Evolutionary conservation across 2,797 vertebrate genomes (phyloP), one percentile per base, ranked within the genome.

Genomic region (Trachurus trachurus): DNA sequence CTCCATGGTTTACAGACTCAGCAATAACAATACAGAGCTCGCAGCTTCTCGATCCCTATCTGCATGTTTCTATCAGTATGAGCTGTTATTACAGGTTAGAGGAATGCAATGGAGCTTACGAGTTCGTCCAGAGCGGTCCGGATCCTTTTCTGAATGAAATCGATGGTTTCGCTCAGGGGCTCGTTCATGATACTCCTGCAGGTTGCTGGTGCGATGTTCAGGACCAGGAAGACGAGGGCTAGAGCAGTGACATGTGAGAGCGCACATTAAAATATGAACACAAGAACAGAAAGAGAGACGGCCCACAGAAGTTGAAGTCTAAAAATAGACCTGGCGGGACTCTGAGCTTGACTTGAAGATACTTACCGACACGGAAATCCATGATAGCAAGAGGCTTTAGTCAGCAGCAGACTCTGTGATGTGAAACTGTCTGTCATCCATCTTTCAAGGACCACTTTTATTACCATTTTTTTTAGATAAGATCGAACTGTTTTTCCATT

Each of bases 401-500:
- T 78, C 17, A 1, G 15, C 39, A 57, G 63, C 39, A 49, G 50
- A 4, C 1, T 79, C 5, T 64, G 39, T 63, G 39, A 31, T 63
- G 54, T 17, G 68, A 52, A 0, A 11, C 52, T 85, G 74, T 82
- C 21, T 83, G 2, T 54, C 29, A 34, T 77, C 60, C 71, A 72
- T 63, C n/a, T 79, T 83, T 63, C 4, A 4, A 67, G 44, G 50
- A 34, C 50, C 66, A 17, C 67, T 87, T 89, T 89, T 92, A 89
- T 88, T 75, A 12, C 21, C 37, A 50, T 39, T 76, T 15, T 76
- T 15, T 1, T 44, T 0, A 69, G 90, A 88, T 88, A 88, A 92
- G 54, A 91, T 91, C 82, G 34, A 7, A 47, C 1, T 2, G 2
- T 3, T 2, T 17, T 17, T 4, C 34, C 5, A 7, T 0, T 34